A percentile compares a stretch with the other conserved stretches of the same genome.
These are phyloP conservation scores for Amaurobius ferox DNA, from an alignment of 2,888 invertebrate species.

Conservation along the genomic window DNA sequence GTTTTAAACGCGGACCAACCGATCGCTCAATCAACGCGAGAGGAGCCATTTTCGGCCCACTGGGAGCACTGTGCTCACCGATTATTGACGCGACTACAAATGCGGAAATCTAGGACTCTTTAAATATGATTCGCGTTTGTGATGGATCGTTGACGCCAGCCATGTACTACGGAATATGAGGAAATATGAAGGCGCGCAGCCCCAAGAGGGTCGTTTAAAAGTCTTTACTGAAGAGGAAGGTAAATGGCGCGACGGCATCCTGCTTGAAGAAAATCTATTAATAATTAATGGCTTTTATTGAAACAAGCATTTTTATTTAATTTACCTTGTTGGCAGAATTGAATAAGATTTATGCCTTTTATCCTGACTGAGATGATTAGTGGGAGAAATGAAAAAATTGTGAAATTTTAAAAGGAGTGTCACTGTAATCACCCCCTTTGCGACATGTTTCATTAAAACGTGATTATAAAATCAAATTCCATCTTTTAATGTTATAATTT, in stretches of 20 bases:
- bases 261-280: slow-evolving; percentile 5
- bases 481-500: too few species aligned
- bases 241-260: not conserved
- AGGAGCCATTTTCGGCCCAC: slow-evolving; percentile 26
- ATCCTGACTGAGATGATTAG: not conserved
- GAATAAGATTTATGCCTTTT: not conserved
- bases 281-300: slow-evolving; percentile 13
- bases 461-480: too few species aligned
- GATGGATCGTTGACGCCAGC: slow-evolving; percentile 52
- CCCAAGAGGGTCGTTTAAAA: slow-evolving; percentile 66
- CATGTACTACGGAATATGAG: slow-evolving; percentile 38
- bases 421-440: too few species aligned
- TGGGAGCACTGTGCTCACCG: slow-evolving; percentile 36
- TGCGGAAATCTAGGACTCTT: slow-evolving; percentile 36
- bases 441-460: too few species aligned
- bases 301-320: slow-evolving; percentile 14
- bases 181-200: slow-evolving; percentile 45
- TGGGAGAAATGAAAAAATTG: not conserved
- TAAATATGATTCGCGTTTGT: slow-evolving; percentile 42
- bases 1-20: slow-evolving; percentile 53
- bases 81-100: slow-evolving; percentile 68
- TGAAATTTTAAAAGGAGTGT: too few species aligned
- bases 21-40: slow-evolving; percentile 26
- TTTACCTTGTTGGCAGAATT: not conserved
- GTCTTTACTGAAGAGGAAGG: slow-evolving; percentile 15